Percentiles rank a stretch among this genome's conserved stretches.
phyloP scores from a whole-genome alignment of 2,113 vertebrate genomes.

The Syngnathus scovelli region DNA sequence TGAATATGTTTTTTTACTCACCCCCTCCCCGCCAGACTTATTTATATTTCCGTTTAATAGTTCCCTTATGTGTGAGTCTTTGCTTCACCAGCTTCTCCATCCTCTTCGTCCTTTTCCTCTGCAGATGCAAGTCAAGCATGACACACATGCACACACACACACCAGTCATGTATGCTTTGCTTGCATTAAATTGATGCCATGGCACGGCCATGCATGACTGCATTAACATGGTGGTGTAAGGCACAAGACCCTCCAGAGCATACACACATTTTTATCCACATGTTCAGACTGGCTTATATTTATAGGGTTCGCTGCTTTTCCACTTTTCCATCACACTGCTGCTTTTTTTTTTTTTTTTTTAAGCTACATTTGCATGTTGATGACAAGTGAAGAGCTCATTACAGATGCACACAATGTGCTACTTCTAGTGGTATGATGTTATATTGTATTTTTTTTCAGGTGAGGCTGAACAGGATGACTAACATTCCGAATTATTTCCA shows the following conservation, averaged over 20 bases:
- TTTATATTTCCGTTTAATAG: constrained; percentile 17
- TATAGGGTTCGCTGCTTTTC: background rate
- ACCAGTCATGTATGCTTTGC: constrained; percentile 19
- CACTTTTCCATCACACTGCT: constrained; percentile 5
- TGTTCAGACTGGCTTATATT: background rate
- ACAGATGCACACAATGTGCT: constrained; percentile 34
- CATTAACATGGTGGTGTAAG: constrained; percentile 36
- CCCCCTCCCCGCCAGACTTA: constrained; percentile 15
- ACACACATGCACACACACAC: background rate
- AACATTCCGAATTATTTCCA: too few relatives aligned
- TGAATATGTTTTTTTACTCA: constrained; percentile 22
- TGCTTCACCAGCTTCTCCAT: constrained; percentile 5
- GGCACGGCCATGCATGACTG: constrained; percentile 36
- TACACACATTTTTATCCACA: constrained; percentile 2
- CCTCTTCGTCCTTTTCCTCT: constrained; percentile 3
- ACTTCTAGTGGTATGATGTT: too few relatives aligned
- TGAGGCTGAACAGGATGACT: too few relatives aligned
- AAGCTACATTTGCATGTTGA: constrained; percentile 23
- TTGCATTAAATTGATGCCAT: constrained; percentile 43
- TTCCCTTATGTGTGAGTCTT: constrained; percentile 11
- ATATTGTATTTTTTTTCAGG: too few relatives aligned
- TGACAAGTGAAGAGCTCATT: constrained; percentile 43
- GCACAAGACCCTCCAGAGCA: constrained; percentile 43
- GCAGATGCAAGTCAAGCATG: background rate
- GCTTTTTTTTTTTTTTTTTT: constrained; percentile 5